Conservation (phyloP, 2,888 invertebrate species). For the Acronicta alni region DNA sequence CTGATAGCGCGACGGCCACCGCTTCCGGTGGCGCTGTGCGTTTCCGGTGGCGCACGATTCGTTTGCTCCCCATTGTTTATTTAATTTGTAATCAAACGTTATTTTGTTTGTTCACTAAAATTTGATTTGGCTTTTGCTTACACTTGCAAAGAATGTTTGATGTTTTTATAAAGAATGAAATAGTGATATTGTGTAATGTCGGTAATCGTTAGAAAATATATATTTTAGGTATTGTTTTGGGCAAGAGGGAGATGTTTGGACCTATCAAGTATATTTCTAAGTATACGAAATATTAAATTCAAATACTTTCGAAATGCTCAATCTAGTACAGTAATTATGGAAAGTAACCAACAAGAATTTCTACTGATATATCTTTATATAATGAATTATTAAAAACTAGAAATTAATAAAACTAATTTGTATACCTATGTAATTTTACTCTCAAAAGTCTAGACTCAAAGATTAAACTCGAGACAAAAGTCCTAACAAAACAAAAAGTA, state of each 20-base stretch:
- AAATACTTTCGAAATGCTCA: too few species aligned
- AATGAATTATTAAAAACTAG: too few species aligned
- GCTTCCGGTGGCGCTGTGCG: conserved; percentile 62
- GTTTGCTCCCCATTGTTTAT: conserved; percentile 69
- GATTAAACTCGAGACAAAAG: not conserved
- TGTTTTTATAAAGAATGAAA: conserved; percentile 38
- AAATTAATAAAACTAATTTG: too few species aligned
- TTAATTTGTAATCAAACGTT: conserved; percentile 70
- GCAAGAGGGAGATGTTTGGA: too few species aligned
- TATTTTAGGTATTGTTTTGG: too few species aligned
- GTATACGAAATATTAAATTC: not conserved
- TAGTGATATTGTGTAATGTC: not conserved
- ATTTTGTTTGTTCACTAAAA: conserved; percentile 49
- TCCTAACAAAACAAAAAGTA: conserved; percentile 16
- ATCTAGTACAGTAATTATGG: too few species aligned
- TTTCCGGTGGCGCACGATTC: conserved; percentile 60
- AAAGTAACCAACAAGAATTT: too few species aligned
- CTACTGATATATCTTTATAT: too few species aligned
- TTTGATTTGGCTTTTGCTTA: conserved; percentile 37
- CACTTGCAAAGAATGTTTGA: conserved; percentile 25
- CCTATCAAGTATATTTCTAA: too few species aligned
- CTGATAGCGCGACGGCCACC: conserved; percentile 66
- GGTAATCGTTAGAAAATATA: too few species aligned
- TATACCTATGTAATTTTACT: too few species aligned
- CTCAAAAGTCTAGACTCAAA: too few species aligned